A percentile compares a stretch with the other conserved stretches of the same genome.
Evolutionary conservation across 2,888 invertebrate species (phyloP).

Genomic region (Lasioglossum calceatum): DNA sequence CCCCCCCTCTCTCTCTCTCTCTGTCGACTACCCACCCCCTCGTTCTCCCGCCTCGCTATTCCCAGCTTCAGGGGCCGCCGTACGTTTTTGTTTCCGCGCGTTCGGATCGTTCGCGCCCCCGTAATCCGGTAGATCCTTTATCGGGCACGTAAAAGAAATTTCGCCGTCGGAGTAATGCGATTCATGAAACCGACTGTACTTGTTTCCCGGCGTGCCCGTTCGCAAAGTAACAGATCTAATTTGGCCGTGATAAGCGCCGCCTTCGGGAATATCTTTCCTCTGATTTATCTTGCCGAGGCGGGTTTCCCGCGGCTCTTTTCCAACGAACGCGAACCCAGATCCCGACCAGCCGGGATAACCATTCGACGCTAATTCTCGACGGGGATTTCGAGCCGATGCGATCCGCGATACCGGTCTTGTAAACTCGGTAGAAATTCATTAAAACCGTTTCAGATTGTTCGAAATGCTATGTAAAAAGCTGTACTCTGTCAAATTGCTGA

Average conservation of each 20-base stretch:
- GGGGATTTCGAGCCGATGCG: background rate
- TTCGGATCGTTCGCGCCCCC: constrained; percentile 21
- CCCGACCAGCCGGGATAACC: background rate
- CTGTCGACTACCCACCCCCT: background rate
- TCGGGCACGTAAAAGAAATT: constrained; percentile 33
- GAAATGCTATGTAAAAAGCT: no score
- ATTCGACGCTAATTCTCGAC: background rate
- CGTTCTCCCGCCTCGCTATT: background rate
- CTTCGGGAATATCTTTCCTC: constrained; percentile 12
- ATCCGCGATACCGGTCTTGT: background rate
- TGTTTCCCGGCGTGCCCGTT: background rate
- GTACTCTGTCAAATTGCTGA: background rate
- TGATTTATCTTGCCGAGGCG: constrained; percentile 2
- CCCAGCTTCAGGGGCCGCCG: background rate
- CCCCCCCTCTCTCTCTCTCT: background rate
- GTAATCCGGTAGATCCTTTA: constrained; percentile 33
- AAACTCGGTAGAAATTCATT: background rate
- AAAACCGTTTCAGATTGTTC: background rate
- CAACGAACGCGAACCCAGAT: background rate
- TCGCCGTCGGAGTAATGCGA: constrained; percentile 22
- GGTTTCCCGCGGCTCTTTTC: background rate
- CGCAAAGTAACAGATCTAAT: constrained; percentile 8
- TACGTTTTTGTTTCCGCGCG: constrained; percentile 23
- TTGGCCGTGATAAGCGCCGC: constrained; percentile 17
- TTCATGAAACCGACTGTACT: constrained; percentile 10